These are phyloP conservation scores for Galerucella pusilla DNA, from an alignment of 2,888 invertebrate species.

Conservation along the genomic window DNA sequence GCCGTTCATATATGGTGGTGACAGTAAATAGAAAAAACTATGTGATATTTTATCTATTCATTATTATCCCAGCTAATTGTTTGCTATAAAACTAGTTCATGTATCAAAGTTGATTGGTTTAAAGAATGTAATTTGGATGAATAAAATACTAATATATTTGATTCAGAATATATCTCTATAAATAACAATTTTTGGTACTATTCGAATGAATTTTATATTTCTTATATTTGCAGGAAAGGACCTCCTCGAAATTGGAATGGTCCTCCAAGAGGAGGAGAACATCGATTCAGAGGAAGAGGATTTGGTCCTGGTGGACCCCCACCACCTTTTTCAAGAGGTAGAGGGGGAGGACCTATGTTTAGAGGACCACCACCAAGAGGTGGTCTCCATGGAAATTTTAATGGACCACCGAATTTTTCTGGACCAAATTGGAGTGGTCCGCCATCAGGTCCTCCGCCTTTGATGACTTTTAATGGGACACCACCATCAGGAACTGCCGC, in stretches of 20 bases:
- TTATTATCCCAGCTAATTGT: too few relatives aligned
- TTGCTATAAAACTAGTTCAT: too few relatives aligned
- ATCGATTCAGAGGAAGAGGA: conserved; percentile 75
- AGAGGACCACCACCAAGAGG: conserved; percentile 70
- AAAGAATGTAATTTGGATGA: too few relatives aligned
- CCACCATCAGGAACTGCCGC: neutral
- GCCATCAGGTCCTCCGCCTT: conserved; percentile 67
- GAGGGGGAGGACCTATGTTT: conserved; percentile 62
- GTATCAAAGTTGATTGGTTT: too few relatives aligned
- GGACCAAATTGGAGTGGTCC: conserved; percentile 77
- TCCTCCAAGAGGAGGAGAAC: conserved; percentile 59
- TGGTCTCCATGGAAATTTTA: conserved; percentile 64
- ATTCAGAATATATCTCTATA: too few relatives aligned
- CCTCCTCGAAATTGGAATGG: conserved; percentile 44
- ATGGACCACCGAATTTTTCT: conserved; percentile 68
- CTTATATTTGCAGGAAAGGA: conserved; percentile 31
- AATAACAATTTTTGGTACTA: too few relatives aligned
- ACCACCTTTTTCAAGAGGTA: conserved; percentile 66
- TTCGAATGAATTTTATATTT: neutral
- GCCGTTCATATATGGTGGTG: too few relatives aligned
- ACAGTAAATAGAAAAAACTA: too few relatives aligned
- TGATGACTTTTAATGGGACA: conserved; percentile 64
- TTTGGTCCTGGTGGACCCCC: conserved; percentile 73
- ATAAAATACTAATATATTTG: too few relatives aligned
- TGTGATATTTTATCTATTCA: too few relatives aligned